Conservation (phyloP, 2,888 invertebrate genomes). For the Pammene fasciana region DNA sequence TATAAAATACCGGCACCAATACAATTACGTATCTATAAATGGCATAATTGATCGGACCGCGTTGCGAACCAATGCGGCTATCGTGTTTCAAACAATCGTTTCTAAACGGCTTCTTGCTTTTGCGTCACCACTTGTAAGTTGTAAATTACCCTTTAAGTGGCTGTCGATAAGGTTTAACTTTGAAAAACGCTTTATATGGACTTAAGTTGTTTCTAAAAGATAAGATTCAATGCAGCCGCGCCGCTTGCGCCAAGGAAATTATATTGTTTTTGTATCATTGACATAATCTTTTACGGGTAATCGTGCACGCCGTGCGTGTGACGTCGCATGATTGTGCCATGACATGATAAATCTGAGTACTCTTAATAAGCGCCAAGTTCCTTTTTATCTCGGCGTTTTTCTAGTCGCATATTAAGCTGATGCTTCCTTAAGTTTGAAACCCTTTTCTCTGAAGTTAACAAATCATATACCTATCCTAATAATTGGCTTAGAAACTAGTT, state of each 20-base stretch:
- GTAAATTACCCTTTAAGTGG: neutral
- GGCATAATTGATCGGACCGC: constrained; percentile 36
- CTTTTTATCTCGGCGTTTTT: neutral
- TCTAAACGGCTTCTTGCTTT: constrained; percentile 3
- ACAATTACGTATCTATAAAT: constrained; percentile 28
- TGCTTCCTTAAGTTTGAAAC: neutral
- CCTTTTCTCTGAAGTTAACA: too few relatives aligned
- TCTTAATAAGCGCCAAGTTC: constrained; percentile 19
- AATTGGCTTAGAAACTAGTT: too few relatives aligned
- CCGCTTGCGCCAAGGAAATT: constrained; percentile 21
- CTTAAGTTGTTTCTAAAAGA: neutral
- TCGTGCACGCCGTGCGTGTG: constrained; percentile 26
- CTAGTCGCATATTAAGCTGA: neutral
- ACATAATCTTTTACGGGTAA: constrained; percentile 41
- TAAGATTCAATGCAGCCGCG: constrained; percentile 26
- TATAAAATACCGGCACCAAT: constrained; percentile 17
- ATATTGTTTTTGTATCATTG: constrained; percentile 40
- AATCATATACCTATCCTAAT: too few relatives aligned
- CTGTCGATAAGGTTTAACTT: neutral
- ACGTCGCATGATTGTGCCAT: constrained; percentile 39
- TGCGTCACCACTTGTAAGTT: neutral
- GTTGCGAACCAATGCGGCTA: constrained; percentile 34
- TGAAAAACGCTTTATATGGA: neutral
- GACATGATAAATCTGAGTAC: constrained; percentile 33
- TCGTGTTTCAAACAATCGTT: constrained; percentile 25